A percentile compares a stretch with the other conserved stretches of the same genome.
phyloP scores from a whole-genome alignment of 1,140 invertebrate species.

The Nymphalis io region DNA sequence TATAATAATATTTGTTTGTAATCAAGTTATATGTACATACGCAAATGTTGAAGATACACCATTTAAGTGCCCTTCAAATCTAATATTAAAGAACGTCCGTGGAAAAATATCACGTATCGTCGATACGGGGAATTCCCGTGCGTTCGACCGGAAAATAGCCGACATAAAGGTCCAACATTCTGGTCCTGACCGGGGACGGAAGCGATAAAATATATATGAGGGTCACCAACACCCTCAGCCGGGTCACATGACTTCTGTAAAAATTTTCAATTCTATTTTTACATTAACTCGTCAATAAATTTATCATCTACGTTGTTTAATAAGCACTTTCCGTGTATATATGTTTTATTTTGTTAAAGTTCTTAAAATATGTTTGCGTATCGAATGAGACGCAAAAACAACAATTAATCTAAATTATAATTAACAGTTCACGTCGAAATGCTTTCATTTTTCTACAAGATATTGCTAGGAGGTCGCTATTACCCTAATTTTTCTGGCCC shows the following conservation, averaged over 20 bases:
- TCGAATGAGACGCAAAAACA: background rate
- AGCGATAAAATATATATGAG: slow-evolving; percentile 69
- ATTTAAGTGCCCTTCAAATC: slow-evolving; percentile 28
- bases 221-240: slow-evolving; percentile 46
- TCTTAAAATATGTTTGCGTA: background rate
- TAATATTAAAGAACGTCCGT: slow-evolving; percentile 55
- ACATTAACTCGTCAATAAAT: background rate
- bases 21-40: background rate
- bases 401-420: background rate
- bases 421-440: no score
- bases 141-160: slow-evolving; percentile 75
- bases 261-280: slow-evolving; percentile 31
- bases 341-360: no score
- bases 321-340: no score
- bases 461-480: no score
- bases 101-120: slow-evolving; percentile 69
- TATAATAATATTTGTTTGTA: no score
- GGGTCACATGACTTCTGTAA: slow-evolving; percentile 43
- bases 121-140: slow-evolving; percentile 69
- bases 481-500: background rate
- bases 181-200: slow-evolving; percentile 60
- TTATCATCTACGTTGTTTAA: background rate
- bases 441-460: no score
- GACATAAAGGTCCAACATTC: slow-evolving; percentile 75
- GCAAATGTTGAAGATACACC: slow-evolving; percentile 12